Evolutionary conservation across 2,113 vertebrate species (phyloP).

Genomic region (Lates calcarifer): DNA sequence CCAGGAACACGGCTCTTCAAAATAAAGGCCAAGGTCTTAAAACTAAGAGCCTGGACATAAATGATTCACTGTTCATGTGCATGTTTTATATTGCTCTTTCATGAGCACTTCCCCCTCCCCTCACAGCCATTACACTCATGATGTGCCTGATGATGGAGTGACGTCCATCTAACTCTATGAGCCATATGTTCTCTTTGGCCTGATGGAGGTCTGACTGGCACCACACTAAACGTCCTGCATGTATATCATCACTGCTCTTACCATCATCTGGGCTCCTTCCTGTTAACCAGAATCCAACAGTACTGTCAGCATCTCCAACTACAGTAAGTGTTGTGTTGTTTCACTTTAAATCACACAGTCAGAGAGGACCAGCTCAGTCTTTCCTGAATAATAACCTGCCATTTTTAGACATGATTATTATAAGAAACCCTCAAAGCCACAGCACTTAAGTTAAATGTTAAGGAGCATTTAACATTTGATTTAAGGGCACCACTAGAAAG

Average conservation of each 20-base stretch:
- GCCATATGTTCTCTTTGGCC: neutral
- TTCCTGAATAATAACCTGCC: too few relatives aligned
- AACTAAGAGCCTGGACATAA: neutral
- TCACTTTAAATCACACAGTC: neutral
- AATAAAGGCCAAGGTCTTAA: constrained; percentile 33
- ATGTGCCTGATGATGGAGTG: neutral
- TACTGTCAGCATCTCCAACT: neutral
- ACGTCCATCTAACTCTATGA: neutral
- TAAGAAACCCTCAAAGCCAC: neutral
- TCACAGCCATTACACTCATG: neutral
- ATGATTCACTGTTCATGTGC: neutral
- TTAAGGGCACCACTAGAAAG: neutral
- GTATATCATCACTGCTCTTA: neutral
- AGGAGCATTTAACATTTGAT: neutral
- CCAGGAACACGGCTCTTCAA: constrained; percentile 10
- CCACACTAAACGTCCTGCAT: too few relatives aligned
- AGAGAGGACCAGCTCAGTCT: too few relatives aligned
- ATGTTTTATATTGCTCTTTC: constrained; percentile 26
- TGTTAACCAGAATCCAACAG: neutral
- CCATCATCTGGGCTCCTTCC: neutral
- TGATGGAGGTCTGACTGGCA: too few relatives aligned
- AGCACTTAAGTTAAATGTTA: neutral
- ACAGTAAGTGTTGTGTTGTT: neutral
- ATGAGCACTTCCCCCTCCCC: constrained; percentile 13
- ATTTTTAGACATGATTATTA: too few relatives aligned